A percentile compares a stretch with the other conserved stretches of the same genome.
phyloP scores from a whole-genome alignment of 2,797 vertebrate genomes.

The Alauda arvensis region DNA sequence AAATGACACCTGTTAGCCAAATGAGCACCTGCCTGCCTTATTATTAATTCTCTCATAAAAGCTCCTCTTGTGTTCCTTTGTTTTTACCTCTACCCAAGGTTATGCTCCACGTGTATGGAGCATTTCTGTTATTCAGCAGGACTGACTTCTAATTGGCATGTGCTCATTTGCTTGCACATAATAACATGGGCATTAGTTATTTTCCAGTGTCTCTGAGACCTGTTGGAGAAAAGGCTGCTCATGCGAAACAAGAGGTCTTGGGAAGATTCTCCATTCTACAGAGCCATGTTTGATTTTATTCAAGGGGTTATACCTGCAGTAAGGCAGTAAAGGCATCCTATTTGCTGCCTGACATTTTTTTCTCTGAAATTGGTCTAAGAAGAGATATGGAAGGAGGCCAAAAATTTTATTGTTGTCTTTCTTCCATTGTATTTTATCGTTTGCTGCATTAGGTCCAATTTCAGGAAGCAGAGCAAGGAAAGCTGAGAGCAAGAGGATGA shows the following conservation, averaged over 20 bases:
- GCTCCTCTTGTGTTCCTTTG: not conserved
- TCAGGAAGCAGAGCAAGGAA: not conserved
- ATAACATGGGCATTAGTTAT: not conserved
- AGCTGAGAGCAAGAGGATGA: not conserved
- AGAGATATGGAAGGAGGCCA: not conserved
- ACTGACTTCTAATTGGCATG: not conserved
- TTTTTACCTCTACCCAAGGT: not conserved
- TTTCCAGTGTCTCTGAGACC: not conserved
- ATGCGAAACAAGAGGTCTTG: not conserved
- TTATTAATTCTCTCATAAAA: not conserved
- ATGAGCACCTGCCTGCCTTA: not conserved
- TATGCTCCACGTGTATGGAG: not conserved
- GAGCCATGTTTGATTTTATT: not conserved
- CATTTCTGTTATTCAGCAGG: not conserved
- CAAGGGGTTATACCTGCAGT: not conserved
- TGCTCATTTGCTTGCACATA: not conserved
- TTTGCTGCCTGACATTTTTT: not conserved
- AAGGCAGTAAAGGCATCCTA: not conserved
- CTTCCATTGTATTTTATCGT: not conserved
- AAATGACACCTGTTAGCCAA: not conserved
- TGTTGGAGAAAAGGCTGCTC: not conserved
- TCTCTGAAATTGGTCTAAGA: not conserved
- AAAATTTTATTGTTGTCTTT: not conserved
- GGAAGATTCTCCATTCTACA: not conserved
- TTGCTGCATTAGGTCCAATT: not conserved